Conservation (phyloP, 1,140 invertebrate genomes). For the Bombus polaris region DNA sequence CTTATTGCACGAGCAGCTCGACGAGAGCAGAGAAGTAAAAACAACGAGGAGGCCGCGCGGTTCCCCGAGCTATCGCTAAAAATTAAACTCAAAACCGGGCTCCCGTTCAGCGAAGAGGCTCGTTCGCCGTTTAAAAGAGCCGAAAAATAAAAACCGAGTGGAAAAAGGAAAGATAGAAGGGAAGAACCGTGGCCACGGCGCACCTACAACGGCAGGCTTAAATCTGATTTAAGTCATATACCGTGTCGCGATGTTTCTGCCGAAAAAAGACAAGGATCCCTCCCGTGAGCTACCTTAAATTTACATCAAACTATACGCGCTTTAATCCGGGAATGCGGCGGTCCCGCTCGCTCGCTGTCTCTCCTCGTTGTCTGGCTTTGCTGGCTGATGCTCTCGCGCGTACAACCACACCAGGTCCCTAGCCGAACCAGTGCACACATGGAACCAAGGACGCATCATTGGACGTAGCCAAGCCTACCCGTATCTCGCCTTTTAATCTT, state of each 20-base stretch:
- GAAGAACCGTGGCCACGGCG: constrained; percentile 29
- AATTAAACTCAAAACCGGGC: constrained; percentile 50
- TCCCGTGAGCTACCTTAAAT: constrained; percentile 78
- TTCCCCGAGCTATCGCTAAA: constrained; percentile 35
- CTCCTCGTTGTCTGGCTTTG: not conserved
- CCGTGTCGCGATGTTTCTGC: constrained; percentile 75
- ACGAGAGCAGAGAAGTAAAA: not conserved
- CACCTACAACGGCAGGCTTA: constrained; percentile 64
- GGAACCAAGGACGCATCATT: constrained; percentile 37
- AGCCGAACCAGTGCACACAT: constrained; percentile 33
- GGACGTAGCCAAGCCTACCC: constrained; percentile 56
- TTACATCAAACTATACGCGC: constrained; percentile 77
- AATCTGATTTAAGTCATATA: constrained; percentile 79
- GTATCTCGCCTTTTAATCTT: constrained; percentile 78
- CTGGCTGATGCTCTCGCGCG: constrained; percentile 8
- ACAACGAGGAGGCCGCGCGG: not conserved
- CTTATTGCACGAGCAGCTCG: no score
- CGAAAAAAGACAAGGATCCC: constrained; percentile 74
- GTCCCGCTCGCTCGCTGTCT: not conserved
- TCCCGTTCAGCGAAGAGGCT: constrained; percentile 25
- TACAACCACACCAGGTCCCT: not conserved
- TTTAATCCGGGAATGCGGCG: constrained; percentile 74
- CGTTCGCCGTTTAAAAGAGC: constrained; percentile 37
- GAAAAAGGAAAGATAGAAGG: constrained; percentile 37
- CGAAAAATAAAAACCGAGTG: constrained; percentile 34